phyloP scores from a whole-genome alignment of 1,140 invertebrate genomes.

The Hydropsyche tenuis region DNA sequence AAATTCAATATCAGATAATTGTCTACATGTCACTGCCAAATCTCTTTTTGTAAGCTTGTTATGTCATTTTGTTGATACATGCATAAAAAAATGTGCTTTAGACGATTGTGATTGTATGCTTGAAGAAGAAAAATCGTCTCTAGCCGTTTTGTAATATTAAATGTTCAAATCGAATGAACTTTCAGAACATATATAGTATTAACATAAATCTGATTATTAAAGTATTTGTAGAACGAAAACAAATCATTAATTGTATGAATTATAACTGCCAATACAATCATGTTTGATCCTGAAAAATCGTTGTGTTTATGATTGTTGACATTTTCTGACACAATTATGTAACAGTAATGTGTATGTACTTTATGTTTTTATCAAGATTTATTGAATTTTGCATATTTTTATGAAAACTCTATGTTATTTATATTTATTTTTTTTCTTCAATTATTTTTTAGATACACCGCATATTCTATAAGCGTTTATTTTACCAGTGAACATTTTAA shows the following conservation, averaged over 20 bases:
- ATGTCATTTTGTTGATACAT: constrained; percentile 35
- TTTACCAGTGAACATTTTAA: no score
- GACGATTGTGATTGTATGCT: neutral
- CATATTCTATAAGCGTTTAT: no score
- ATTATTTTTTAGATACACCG: no score
- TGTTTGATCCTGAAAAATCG: neutral
- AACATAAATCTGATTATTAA: neutral
- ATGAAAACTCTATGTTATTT: no score
- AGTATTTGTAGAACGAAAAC: neutral
- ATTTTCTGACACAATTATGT: no score
- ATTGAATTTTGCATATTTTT: no score
- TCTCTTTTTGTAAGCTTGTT: constrained; percentile 49
- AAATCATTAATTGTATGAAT: neutral
- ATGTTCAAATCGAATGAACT: no score
- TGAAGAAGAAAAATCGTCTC: neutral
- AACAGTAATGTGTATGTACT: no score
- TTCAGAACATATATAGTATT: no score
- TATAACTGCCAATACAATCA: constrained; percentile 4
- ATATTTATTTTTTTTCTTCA: no score
- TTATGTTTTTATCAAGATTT: no score
- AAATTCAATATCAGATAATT: constrained; percentile 38
- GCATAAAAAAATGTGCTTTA: constrained; percentile 5
- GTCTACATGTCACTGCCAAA: constrained; percentile 50
- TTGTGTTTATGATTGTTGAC: neutral
- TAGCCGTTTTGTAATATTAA: no score